Evolutionary conservation across 2,888 invertebrate species (phyloP).

Genomic region (Lymantria dispar): DNA sequence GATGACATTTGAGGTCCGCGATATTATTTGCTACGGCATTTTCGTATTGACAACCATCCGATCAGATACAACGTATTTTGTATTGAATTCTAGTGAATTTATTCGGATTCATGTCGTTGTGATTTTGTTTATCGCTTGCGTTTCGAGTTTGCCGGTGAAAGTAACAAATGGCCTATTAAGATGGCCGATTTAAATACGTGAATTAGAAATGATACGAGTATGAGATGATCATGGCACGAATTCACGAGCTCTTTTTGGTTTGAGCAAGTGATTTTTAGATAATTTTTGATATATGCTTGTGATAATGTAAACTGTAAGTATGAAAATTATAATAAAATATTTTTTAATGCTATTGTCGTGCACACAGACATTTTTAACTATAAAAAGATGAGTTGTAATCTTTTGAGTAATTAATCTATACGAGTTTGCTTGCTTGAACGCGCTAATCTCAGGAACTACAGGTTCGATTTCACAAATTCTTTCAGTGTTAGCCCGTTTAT

Average conservation of each 20-base stretch:
- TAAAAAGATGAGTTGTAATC: too few species aligned
- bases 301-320: not conserved
- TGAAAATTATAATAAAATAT: not conserved
- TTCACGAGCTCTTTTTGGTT: conserved; percentile 17
- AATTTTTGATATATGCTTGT: not conserved
- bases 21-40: conserved; percentile 53
- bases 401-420: too few species aligned
- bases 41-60: conserved; percentile 54
- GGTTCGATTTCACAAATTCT: too few species aligned
- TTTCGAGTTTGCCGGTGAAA: conserved; percentile 35
- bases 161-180: conserved; percentile 37
- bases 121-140: conserved; percentile 40
- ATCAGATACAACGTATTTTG: conserved; percentile 39
- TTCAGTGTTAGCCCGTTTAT: too few species aligned
- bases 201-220: conserved; percentile 22
- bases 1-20: conserved; percentile 58
- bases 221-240: conserved; percentile 27
- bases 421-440: too few species aligned
- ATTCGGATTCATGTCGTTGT: conserved; percentile 44
- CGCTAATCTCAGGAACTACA: too few species aligned
- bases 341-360: too few species aligned
- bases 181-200: conserved; percentile 37
- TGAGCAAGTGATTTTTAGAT: not conserved
- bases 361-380: too few species aligned
- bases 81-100: conserved; percentile 41